Base-by-base conservation (phyloP, 2,113 vertebrate species). In the Strigops habroptila region DNA sequence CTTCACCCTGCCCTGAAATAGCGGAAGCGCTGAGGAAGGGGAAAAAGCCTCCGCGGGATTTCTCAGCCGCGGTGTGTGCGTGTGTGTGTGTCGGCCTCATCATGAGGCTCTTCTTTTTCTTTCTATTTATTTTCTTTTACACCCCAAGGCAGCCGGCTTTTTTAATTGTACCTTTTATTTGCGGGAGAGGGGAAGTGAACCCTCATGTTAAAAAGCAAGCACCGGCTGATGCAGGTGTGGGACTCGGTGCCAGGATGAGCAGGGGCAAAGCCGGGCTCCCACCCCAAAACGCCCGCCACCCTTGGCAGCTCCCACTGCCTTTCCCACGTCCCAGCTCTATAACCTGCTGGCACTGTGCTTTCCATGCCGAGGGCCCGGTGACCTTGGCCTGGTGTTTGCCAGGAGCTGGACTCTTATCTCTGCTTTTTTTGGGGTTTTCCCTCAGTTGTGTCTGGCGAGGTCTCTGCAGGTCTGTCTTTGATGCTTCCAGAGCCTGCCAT, bases 1-100 rank as follows among this genome's bases (percentile, higher is more conserved):
- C 90, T 86, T 96, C 93, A 89, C 81, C 77, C 83, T 86, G 86
- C 81, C 81, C 55, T 89, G 93, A 96, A 96, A 92, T 84, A 96
- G 96, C 96, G 96, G 96, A 96, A 96, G 93, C 77, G 69, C 16
- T 55, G 55, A 39, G 41, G 68, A 67, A 11, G 41, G 67, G 69
- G 55, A 28, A 74, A 74, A 41, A 87, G 31, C 51, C 27, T 18
- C 63, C 21, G 31, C n/a, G 51, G 69, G 64, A 70, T 74, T 48
- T n/a, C 77, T 75, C 77, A 71, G 44, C 7, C 21, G 9, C 19
- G 22, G n/a, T 27, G n/a, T n/a, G 23, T 1, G 51, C 17, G 51
- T 49, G 48, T 52, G 51, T 13, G 6, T 13, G 21, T 21, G 57
- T 28, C 8, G 10, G 83, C 7, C 46, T 12, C 51, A 22, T 49